A percentile compares a stretch with the other conserved stretches of the same genome.
Evolutionary conservation across 2,888 invertebrate species (phyloP).

Genomic region (Mimas tiliae): DNA sequence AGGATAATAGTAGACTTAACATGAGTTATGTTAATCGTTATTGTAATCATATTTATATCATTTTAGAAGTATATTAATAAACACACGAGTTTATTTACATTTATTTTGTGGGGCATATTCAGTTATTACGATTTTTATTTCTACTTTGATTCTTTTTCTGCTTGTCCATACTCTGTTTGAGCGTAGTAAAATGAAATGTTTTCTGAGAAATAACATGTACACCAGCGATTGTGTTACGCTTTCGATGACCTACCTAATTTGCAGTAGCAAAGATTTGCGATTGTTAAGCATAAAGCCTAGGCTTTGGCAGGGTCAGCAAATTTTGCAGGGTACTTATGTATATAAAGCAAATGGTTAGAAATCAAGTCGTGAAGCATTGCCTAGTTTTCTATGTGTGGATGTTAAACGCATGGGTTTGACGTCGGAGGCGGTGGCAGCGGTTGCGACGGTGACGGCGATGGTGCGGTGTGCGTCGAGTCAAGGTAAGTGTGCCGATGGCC

Average conservation of each 20-base stretch:
- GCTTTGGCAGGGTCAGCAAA: background rate
- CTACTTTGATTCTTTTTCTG: background rate
- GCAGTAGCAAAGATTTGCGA: background rate
- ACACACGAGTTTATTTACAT: too few relatives aligned
- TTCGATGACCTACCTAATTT: conserved; percentile 6
- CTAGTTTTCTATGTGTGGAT: conserved; percentile 74
- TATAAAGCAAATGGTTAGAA: conserved; percentile 48
- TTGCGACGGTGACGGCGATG: conserved; percentile 50
- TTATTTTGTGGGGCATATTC: background rate
- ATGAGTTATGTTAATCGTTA: too few relatives aligned
- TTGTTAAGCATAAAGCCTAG: background rate
- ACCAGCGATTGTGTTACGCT: background rate
- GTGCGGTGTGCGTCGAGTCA: conserved; percentile 74
- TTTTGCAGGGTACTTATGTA: conserved; percentile 39
- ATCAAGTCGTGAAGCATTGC: conserved; percentile 58
- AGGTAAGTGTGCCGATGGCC: conserved; percentile 85
- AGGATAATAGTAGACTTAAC: too few relatives aligned
- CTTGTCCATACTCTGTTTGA: background rate
- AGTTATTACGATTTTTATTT: background rate
- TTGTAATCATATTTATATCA: too few relatives aligned
- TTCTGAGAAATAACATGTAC: background rate
- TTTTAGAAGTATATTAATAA: too few relatives aligned
- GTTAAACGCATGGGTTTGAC: conserved; percentile 54
- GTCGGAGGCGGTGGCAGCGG: conserved; percentile 35
- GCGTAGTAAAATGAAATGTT: background rate